These are phyloP conservation scores for Mormyrops boulengeri DNA, from an alignment of 2,797 vertebrate species.

Conservation along the genomic window DNA sequence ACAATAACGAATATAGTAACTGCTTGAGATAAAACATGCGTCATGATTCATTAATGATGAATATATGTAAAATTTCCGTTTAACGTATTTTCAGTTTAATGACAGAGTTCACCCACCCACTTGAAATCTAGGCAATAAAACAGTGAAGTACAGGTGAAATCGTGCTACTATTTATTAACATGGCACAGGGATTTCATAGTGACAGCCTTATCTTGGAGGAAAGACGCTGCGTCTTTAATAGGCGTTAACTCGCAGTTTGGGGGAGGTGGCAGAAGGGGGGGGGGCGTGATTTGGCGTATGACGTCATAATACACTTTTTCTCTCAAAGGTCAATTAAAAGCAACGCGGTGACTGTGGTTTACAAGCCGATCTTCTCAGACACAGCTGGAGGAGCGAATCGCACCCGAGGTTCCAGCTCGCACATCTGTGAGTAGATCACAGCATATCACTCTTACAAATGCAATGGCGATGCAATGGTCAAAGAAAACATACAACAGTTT, in stretches of 20 bases:
- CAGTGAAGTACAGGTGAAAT: not conserved
- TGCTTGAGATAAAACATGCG: not conserved
- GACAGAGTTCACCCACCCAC: not conserved
- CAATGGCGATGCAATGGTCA: not conserved
- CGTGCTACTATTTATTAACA: not conserved
- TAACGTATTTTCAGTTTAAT: not conserved
- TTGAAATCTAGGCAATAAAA: not conserved
- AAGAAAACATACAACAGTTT: not conserved
- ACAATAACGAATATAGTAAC: not conserved
- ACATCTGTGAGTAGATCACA: constrained; percentile 6
- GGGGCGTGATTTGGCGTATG: constrained; percentile 9
- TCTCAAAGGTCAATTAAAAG: constrained; percentile 22
- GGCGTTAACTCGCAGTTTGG: not conserved
- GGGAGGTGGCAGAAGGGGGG: not conserved
- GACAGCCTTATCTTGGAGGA: not conserved
- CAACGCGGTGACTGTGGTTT: not conserved
- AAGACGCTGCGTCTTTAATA: not conserved
- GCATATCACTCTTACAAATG: not conserved
- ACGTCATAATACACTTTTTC: constrained; percentile 26
- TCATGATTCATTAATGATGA: not conserved
- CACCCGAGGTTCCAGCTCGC: not conserved
- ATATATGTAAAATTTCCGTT: not conserved
- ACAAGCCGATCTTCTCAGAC: constrained; percentile 9
- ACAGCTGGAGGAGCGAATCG: constrained; percentile 5
- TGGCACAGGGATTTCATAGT: not conserved